Conservation (phyloP, 2,888 invertebrate genomes). For the Nemapogon koenigi region DNA sequence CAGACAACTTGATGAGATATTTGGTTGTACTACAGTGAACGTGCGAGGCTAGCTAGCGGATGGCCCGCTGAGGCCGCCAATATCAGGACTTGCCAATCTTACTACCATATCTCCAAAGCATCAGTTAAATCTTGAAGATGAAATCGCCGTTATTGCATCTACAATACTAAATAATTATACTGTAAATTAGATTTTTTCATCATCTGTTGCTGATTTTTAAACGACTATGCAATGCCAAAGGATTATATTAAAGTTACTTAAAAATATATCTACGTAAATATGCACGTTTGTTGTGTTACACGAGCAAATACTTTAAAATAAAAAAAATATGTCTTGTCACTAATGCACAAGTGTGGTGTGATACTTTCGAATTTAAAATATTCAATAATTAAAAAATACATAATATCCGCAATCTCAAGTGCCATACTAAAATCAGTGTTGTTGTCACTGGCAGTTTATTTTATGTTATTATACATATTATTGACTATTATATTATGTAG, state of each 20-base stretch:
- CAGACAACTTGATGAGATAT: constrained; percentile 69
- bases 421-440: constrained; percentile 32
- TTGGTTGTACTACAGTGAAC: constrained; percentile 61
- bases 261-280: constrained; percentile 21
- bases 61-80: constrained; percentile 39
- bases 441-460: constrained; percentile 11
- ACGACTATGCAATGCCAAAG: constrained; percentile 45
- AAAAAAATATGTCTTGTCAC: constrained; percentile 22
- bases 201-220: constrained; percentile 18
- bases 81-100: constrained; percentile 1
- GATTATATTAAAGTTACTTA: constrained; percentile 20
- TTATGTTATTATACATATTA: constrained; percentile 11
- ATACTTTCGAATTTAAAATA: too few relatives aligned
- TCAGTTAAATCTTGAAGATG: constrained; percentile 46
- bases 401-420: constrained; percentile 48
- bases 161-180: constrained; percentile 9
- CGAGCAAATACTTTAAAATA: constrained; percentile 31
- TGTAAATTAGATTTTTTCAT: not conserved
- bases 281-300: too few relatives aligned
- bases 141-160: constrained; percentile 45
- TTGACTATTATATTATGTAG: constrained; percentile 7
- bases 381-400: constrained; percentile 15
- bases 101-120: constrained; percentile 29
- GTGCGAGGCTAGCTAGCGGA: constrained; percentile 59
- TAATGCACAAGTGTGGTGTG: constrained; percentile 27